phyloP scores from a whole-genome alignment of 1,140 invertebrate genomes.

The Ostrea denselamellosa region DNA sequence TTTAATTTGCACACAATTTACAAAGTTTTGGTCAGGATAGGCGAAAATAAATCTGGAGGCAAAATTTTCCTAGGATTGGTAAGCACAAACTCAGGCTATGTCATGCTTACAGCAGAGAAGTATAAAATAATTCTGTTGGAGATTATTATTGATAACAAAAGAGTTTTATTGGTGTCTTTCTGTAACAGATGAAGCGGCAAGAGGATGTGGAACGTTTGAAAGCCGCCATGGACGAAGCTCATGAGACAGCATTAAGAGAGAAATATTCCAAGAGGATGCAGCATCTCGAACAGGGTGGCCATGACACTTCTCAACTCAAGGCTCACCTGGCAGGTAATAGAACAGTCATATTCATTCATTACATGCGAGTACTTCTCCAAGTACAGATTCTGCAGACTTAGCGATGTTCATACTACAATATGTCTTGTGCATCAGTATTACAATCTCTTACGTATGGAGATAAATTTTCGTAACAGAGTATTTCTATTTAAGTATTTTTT shows the following conservation, averaged over 20 bases:
- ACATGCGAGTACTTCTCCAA: background rate
- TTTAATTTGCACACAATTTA: too few relatives aligned
- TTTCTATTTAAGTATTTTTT: background rate
- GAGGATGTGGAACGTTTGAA: conserved; percentile 72
- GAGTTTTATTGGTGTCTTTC: background rate
- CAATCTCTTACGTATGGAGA: too few relatives aligned
- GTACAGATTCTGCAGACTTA: background rate
- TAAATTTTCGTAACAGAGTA: too few relatives aligned
- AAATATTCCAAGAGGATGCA: conserved; percentile 72
- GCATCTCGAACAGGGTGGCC: conserved; percentile 74
- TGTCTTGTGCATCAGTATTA: too few relatives aligned
- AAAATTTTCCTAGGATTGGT: too few relatives aligned
- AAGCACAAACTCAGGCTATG: too few relatives aligned
- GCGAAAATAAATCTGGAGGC: too few relatives aligned
- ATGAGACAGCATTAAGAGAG: conserved; percentile 72
- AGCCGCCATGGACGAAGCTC: conserved; percentile 75
- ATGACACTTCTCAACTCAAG: conserved; percentile 74
- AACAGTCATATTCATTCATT: background rate
- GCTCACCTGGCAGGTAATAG: conserved; percentile 73
- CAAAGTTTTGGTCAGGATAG: too few relatives aligned
- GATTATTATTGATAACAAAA: too few relatives aligned
- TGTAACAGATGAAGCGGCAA: conserved; percentile 67
- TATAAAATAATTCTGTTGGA: too few relatives aligned
- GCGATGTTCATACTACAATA: too few relatives aligned
- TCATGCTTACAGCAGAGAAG: too few relatives aligned